Percentiles rank a stretch among this genome's conserved stretches.
Evolutionary conservation across 2,113 vertebrate species (phyloP).

Genomic region (Lycaon pictus): DNA sequence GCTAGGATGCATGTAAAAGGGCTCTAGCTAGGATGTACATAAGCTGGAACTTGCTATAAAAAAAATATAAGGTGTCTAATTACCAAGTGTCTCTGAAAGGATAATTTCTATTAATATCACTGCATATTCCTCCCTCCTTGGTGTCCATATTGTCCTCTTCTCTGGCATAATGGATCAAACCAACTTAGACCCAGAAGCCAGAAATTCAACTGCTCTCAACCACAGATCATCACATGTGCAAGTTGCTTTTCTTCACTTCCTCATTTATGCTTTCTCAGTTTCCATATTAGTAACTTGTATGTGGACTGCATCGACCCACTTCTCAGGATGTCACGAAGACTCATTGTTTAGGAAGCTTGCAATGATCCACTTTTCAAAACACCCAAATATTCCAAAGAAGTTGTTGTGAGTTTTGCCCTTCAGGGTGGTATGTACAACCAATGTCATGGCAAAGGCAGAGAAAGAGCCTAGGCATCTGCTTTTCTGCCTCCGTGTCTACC

Average conservation of each 20-base stretch:
- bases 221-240: neutral
- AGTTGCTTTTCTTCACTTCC: neutral
- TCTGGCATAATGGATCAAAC: neutral
- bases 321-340: neutral
- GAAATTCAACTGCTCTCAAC: neutral
- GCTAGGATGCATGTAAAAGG: neutral
- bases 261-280: slow-evolving; percentile 43
- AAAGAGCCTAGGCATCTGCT: neutral
- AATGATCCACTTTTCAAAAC: neutral
- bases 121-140: neutral
- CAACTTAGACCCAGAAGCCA: neutral
- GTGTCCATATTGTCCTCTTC: neutral
- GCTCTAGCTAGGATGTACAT: neutral
- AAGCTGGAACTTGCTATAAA: neutral
- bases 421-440: too few relatives aligned
- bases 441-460: neutral
- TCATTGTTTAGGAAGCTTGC: neutral
- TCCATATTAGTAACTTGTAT: neutral
- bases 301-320: neutral
- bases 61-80: neutral
- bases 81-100: neutral
- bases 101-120: neutral
- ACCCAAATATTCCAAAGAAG: slow-evolving; percentile 7
- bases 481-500: neutral
- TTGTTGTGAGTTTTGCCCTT: neutral